These are phyloP conservation scores for Plagiodera versicolora DNA, from an alignment of 2,888 invertebrate genomes.

Conservation along the genomic window DNA sequence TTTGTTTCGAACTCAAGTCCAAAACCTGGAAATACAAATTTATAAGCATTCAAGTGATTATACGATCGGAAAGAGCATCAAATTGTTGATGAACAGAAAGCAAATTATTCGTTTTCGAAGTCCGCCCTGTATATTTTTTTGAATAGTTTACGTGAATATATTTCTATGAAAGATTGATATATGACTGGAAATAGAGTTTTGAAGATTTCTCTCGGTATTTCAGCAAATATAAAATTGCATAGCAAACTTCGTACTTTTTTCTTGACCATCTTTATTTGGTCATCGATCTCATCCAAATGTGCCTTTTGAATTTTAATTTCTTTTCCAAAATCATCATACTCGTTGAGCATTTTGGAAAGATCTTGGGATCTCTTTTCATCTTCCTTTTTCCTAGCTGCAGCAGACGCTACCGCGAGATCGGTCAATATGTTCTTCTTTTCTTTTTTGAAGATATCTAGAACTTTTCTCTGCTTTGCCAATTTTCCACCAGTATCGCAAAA, in stretches of 20 bases:
- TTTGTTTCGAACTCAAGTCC: constrained; percentile 35
- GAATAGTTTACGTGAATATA: too few species aligned
- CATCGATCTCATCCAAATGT: constrained; percentile 56
- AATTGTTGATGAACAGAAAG: too few species aligned
- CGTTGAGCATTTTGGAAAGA: constrained; percentile 59
- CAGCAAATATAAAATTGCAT: too few species aligned
- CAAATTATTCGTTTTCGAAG: too few species aligned
- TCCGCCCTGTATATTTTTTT: too few species aligned
- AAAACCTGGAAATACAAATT: constrained; percentile 30
- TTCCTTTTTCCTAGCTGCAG: constrained; percentile 60
- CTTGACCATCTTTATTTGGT: constrained; percentile 52
- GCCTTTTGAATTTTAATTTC: constrained; percentile 50
- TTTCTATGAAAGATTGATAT: too few species aligned
- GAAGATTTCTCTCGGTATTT: too few species aligned
- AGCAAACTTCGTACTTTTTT: constrained; percentile 26
- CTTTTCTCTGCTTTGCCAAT: constrained; percentile 63
- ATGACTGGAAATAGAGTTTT: too few species aligned
- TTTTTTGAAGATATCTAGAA: constrained; percentile 62
- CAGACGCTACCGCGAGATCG: constrained; percentile 64
- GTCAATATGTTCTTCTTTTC: constrained; percentile 67
- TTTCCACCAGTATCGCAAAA: constrained; percentile 63
- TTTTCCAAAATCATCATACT: constrained; percentile 58
- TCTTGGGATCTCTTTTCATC: constrained; percentile 59
- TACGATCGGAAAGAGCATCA: too few species aligned
- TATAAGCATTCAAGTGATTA: too few species aligned